These are phyloP conservation scores for Caranx ignobilis DNA, from an alignment of 2,113 vertebrate genomes.

Conservation along the genomic window DNA sequence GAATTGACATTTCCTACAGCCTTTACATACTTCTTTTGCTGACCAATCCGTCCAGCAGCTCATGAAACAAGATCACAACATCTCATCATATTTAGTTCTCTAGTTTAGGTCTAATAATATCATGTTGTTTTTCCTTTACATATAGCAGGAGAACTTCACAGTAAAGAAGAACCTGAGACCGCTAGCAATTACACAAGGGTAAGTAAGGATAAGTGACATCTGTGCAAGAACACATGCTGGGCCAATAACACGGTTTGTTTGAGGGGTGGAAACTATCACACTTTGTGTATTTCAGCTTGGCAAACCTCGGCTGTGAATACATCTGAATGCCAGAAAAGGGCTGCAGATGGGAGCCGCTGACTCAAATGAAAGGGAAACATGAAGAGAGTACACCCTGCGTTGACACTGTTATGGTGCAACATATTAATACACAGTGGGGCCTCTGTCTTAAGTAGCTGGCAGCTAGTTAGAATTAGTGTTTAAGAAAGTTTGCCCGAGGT, in stretches of 20 bases:
- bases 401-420: slow-evolving; percentile 17
- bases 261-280: background rate
- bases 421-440: slow-evolving; percentile 38
- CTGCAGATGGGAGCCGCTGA: slow-evolving; percentile 16
- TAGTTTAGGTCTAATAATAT: no score
- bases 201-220: no score
- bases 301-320: slow-evolving; percentile 18
- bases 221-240: background rate
- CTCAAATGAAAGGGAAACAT: slow-evolving; percentile 21
- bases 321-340: slow-evolving; percentile 22
- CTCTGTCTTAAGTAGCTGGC: slow-evolving; percentile 8
- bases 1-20: background rate
- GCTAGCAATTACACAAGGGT: no score
- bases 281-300: slow-evolving; percentile 11
- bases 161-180: background rate
- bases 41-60: background rate
- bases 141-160: background rate
- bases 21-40: background rate
- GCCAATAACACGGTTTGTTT: background rate
- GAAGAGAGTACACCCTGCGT: background rate
- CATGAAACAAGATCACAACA: background rate
- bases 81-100: background rate
- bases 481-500: slow-evolving; percentile 39
- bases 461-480: slow-evolving; percentile 46
- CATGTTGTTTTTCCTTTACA: background rate